These are phyloP conservation scores for Macrosteles quadrilineatus DNA, from an alignment of 1,140 invertebrate species.

Conservation along the genomic window DNA sequence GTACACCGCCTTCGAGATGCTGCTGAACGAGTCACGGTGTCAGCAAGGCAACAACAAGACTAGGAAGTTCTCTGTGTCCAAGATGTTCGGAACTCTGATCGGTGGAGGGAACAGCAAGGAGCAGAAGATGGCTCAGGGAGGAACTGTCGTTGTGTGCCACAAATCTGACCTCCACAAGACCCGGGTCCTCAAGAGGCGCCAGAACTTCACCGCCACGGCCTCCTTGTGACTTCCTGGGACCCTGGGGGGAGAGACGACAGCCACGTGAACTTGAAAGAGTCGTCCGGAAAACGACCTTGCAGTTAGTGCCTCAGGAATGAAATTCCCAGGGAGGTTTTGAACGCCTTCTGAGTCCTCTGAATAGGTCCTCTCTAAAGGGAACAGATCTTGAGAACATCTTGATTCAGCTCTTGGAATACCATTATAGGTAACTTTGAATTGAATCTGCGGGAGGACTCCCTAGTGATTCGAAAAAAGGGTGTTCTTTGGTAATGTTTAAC, in stretches of 20 bases:
- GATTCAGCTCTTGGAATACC: too few species aligned
- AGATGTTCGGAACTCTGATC: constrained; percentile 76
- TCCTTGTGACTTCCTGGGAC: constrained; percentile 55
- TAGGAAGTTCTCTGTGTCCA: constrained; percentile 74
- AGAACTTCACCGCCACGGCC: constrained; percentile 58
- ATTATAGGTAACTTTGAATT: too few species aligned
- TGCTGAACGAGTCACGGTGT: constrained; percentile 64
- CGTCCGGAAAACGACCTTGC: too few species aligned
- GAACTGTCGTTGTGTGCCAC: constrained; percentile 58
- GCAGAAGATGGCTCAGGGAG: constrained; percentile 50
- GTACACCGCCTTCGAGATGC: constrained; percentile 66
- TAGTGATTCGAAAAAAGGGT: too few species aligned
- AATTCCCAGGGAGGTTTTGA: too few species aligned
- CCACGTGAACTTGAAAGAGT: not conserved
- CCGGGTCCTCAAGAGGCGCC: constrained; percentile 55
- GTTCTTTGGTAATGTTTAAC: too few species aligned
- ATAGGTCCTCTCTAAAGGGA: too few species aligned
- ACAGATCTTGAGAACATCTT: too few species aligned
- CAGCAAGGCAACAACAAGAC: constrained; percentile 52
- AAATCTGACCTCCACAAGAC: constrained; percentile 60
- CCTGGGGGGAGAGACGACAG: not conserved
- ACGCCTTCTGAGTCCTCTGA: too few species aligned
- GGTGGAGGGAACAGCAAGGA: constrained; percentile 50
- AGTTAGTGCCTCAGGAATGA: too few species aligned
- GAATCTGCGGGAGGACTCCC: too few species aligned